phyloP scores from a whole-genome alignment of 2,888 invertebrate species.

The Itoplectis maculator region DNA sequence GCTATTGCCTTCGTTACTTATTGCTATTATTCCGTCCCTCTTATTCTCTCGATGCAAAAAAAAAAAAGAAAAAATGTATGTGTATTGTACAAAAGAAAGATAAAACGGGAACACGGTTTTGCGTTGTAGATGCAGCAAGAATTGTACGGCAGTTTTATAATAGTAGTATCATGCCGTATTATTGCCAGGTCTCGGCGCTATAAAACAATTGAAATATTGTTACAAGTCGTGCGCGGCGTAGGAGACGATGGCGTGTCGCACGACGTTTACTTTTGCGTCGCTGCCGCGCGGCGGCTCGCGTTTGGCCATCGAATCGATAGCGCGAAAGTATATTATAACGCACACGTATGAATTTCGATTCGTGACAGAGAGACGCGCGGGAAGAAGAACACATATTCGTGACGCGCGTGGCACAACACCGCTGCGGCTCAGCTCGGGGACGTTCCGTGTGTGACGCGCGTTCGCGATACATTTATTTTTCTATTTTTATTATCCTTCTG shows the following conservation, averaged over 20 bases:
- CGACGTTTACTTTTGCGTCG: slow-evolving; percentile 32
- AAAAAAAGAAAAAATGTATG: background rate
- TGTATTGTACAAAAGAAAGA: background rate
- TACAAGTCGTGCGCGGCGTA: slow-evolving; percentile 49
- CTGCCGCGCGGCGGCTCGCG: background rate
- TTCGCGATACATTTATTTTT: slow-evolving; percentile 7
- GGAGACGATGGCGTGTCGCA: slow-evolving; percentile 62
- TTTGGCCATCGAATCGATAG: slow-evolving; percentile 47
- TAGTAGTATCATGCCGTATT: slow-evolving; percentile 38
- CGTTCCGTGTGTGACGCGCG: background rate
- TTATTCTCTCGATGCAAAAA: background rate
- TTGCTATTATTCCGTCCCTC: slow-evolving; percentile 22
- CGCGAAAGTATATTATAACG: slow-evolving; percentile 29
- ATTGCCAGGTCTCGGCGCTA: slow-evolving; percentile 21
- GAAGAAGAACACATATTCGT: slow-evolving; percentile 62
- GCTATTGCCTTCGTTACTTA: slow-evolving; percentile 6
- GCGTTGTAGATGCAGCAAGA: slow-evolving; percentile 11
- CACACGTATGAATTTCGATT: slow-evolving; percentile 72
- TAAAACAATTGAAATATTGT: slow-evolving; percentile 64
- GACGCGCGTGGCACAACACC: slow-evolving; percentile 62
- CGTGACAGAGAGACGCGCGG: slow-evolving; percentile 67
- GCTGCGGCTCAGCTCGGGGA: slow-evolving; percentile 23
- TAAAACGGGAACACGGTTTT: slow-evolving; percentile 13
- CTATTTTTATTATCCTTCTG: background rate
- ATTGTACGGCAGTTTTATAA: slow-evolving; percentile 25